Conservation (phyloP, 2,888 invertebrate species). For the Apodemia zela region DNA sequence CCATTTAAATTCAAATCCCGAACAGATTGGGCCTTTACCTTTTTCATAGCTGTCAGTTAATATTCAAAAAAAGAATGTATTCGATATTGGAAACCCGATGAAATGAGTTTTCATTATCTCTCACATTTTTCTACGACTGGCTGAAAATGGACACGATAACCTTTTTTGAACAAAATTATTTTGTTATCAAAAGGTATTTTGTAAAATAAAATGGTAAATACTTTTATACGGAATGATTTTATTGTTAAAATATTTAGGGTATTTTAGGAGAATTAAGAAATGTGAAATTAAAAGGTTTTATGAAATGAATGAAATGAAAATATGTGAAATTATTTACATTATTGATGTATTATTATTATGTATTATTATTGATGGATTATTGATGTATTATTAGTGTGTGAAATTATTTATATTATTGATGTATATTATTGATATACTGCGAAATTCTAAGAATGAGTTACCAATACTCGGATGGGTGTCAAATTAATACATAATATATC, state of each 20-base stretch:
- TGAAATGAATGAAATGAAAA: too few relatives aligned
- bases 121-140: slow-evolving; percentile 13
- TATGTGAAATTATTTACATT: too few relatives aligned
- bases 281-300: neutral
- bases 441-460: too few relatives aligned
- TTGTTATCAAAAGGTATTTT: slow-evolving; percentile 8
- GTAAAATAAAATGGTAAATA: slow-evolving; percentile 1
- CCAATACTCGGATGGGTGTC: too few relatives aligned
- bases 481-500: too few relatives aligned
- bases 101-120: slow-evolving; percentile 23
- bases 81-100: slow-evolving; percentile 25
- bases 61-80: slow-evolving; percentile 30
- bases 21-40: slow-evolving; percentile 32
- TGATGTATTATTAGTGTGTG: too few relatives aligned
- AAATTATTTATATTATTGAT: too few relatives aligned
- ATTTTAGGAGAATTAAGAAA: neutral
- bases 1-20: slow-evolving; percentile 34
- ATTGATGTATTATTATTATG: too few relatives aligned
- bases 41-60: slow-evolving; percentile 34
- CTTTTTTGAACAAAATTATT: slow-evolving; percentile 12
- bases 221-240: neutral
- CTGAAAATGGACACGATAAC: slow-evolving; percentile 14
- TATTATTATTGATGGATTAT: too few relatives aligned
- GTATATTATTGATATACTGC: too few relatives aligned
- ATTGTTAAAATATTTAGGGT: neutral